These are phyloP conservation scores for Vombatus ursinus DNA, from an alignment of 2,113 vertebrate genomes.

Conservation along the genomic window DNA sequence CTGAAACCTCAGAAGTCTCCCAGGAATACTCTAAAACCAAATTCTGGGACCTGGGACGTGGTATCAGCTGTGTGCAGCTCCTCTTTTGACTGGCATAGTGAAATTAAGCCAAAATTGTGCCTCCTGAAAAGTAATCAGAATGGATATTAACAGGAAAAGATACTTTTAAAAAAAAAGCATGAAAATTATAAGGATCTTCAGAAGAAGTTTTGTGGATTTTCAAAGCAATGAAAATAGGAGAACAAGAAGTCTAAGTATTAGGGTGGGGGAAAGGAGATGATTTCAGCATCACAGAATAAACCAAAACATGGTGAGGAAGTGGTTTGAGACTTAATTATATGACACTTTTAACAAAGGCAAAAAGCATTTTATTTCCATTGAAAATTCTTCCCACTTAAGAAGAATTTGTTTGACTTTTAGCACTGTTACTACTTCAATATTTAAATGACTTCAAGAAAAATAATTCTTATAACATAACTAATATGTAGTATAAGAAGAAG, in stretches of 20 bases:
- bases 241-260: slow-evolving; percentile 22
- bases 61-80: background rate
- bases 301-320: slow-evolving; percentile 12
- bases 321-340: background rate
- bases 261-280: background rate
- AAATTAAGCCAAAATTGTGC: background rate
- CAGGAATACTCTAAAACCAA: background rate
- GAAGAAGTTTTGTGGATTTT: background rate
- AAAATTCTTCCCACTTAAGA: slow-evolving; percentile 34
- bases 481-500: background rate
- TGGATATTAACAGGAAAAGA: background rate
- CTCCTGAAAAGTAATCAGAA: background rate
- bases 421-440: slow-evolving; percentile 7
- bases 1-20: background rate
- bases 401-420: slow-evolving; percentile 11
- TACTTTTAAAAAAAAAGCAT: background rate
- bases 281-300: slow-evolving; percentile 41
- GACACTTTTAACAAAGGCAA: slow-evolving; percentile 21
- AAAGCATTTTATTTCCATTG: slow-evolving; percentile 2
- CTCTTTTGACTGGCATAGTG: background rate
- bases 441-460: slow-evolving; percentile 6
- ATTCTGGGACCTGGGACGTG: background rate
- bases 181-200: slow-evolving; percentile 38
- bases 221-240: slow-evolving; percentile 36
- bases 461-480: background rate